These are phyloP conservation scores for Amphiprion percula DNA, from an alignment of 2,113 vertebrate genomes.

Conservation along the genomic window DNA sequence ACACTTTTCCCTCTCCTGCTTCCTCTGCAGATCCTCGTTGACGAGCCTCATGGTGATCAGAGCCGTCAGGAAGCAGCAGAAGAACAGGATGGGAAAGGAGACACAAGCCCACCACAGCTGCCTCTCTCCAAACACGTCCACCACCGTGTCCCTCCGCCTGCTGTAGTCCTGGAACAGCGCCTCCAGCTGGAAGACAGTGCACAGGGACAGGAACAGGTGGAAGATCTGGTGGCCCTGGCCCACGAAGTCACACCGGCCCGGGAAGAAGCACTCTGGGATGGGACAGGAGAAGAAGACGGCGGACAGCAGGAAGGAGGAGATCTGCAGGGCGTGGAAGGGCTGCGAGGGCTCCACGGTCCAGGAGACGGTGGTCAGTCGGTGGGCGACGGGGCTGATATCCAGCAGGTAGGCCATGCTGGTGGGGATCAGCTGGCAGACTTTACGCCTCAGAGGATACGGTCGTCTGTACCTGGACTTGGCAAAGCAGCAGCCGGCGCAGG, in stretches of 20 bases:
- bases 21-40: constrained; percentile 78
- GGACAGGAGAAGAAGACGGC: constrained; percentile 94
- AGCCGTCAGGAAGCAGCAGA: constrained; percentile 86
- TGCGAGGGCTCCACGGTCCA: constrained; percentile 85
- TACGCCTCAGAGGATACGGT: constrained; percentile 91
- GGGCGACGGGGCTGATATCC: constrained; percentile 91
- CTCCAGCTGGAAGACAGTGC: constrained; percentile 92
- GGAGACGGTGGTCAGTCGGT: constrained; percentile 87
- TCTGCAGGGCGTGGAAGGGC: constrained; percentile 90
- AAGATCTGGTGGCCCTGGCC: constrained; percentile 96
- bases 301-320: constrained; percentile 89
- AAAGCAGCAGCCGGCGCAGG: constrained; percentile 91
- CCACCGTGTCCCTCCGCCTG: constrained; percentile 82
- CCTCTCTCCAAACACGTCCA: constrained; percentile 83
- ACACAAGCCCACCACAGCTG: constrained; percentile 84
- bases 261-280: constrained; percentile 92
- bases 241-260: constrained; percentile 91
- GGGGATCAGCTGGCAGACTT: constrained; percentile 93
- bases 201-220: constrained; percentile 90
- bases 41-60: constrained; percentile 81
- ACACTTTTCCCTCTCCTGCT: constrained; percentile 48
- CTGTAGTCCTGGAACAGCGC: constrained; percentile 91
- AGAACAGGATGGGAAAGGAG: constrained; percentile 85
- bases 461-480: constrained; percentile 90
- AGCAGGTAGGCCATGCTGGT: constrained; percentile 88